Percentiles rank a stretch among this genome's conserved stretches.
These are phyloP conservation scores for Serranus cabrilla DNA, from an alignment of 2,797 vertebrate species.

Conservation along the genomic window DNA sequence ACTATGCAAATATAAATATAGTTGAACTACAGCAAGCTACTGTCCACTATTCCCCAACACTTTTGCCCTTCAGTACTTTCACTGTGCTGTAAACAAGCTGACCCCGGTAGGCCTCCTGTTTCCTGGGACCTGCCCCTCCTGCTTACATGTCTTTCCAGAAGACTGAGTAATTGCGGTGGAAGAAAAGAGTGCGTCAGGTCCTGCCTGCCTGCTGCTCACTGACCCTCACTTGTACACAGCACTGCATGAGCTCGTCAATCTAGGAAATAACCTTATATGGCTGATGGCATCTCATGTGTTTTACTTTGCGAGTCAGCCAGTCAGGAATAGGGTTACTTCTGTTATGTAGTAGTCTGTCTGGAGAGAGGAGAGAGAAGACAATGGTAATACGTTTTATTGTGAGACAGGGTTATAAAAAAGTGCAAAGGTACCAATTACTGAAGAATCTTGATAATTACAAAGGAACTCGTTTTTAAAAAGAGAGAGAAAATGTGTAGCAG, in stretches of 20 bases:
- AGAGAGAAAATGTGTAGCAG: background rate
- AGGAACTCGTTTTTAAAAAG: no score
- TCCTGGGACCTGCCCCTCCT: constrained; percentile 54
- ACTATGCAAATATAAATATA: no score
- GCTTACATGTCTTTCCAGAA: constrained; percentile 57
- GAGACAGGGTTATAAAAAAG: background rate
- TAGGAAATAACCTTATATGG: constrained; percentile 58
- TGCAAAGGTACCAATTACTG: background rate
- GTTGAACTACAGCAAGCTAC: no score
- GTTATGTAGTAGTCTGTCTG: background rate
- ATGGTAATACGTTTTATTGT: background rate
- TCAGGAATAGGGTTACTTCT: background rate
- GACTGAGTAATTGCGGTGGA: constrained; percentile 69
- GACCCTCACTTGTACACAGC: constrained; percentile 59
- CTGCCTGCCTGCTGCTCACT: constrained; percentile 62
- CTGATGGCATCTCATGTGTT: constrained; percentile 15
- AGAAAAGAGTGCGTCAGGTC: constrained; percentile 41
- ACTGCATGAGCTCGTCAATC: constrained; percentile 32
- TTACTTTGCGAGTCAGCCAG: constrained; percentile 13
- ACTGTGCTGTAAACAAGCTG: constrained; percentile 49
- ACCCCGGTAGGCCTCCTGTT: constrained; percentile 51
- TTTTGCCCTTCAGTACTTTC: background rate
- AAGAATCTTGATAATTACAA: background rate
- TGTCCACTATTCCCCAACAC: background rate
- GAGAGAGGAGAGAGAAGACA: background rate